Percentiles rank a stretch among this genome's conserved stretches.
These are phyloP conservation scores for Podocnemis expansa DNA, from an alignment of 2,113 vertebrate species.

Conservation along the genomic window DNA sequence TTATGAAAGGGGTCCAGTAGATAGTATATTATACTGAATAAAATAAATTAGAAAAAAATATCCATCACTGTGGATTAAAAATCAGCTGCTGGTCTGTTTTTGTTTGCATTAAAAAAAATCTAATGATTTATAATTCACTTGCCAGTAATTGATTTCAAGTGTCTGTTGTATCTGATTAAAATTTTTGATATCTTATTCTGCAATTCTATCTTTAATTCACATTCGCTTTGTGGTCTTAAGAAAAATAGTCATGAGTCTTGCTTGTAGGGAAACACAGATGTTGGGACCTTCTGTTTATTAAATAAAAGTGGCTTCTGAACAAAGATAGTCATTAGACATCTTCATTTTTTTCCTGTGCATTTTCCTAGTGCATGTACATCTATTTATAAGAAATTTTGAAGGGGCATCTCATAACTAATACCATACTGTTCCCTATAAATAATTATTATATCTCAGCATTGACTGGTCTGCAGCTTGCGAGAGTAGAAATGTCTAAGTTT, in stretches of 20 bases:
- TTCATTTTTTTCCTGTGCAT: neutral
- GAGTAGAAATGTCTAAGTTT: neutral
- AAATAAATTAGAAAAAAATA: neutral
- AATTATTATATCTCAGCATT: neutral
- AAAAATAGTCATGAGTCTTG: neutral
- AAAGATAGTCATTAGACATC: neutral
- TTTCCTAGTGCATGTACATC: neutral
- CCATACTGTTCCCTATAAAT: neutral
- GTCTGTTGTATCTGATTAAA: neutral
- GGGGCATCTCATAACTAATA: neutral
- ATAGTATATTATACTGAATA: neutral
- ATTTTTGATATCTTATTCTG: neutral
- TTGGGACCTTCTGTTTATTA: neutral
- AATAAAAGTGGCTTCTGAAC: neutral
- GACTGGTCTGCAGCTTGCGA: neutral
- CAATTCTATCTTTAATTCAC: neutral
- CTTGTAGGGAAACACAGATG: neutral
- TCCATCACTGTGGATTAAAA: neutral
- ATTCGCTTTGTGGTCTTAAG: neutral
- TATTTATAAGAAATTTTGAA: neutral
- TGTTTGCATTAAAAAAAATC: neutral
- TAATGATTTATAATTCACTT: neutral
- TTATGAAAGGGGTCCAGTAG: neutral
- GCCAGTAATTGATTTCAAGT: neutral
- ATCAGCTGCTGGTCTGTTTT: neutral